These are phyloP conservation scores for Pemphigus obesinymphae DNA, from an alignment of 1,140 invertebrate genomes.

Conservation along the genomic window DNA sequence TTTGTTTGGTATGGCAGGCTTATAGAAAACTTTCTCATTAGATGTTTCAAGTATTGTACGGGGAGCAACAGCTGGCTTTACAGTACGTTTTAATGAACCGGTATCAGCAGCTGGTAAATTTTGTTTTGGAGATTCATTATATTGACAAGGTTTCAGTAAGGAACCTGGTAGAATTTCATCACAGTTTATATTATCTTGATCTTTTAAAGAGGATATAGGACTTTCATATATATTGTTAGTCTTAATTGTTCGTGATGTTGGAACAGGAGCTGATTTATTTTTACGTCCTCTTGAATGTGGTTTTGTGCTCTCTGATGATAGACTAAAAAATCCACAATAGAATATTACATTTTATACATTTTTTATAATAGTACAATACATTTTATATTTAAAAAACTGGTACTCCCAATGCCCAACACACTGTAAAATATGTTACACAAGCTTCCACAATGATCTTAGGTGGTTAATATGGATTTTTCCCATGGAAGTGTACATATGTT, in stretches of 20 bases:
- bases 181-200: slow-evolving; percentile 18
- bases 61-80: slow-evolving; percentile 45
- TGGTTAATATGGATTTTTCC: too few species aligned
- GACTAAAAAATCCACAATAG: slow-evolving; percentile 51
- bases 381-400: too few species aligned
- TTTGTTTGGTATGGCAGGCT: slow-evolving; percentile 67
- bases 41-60: slow-evolving; percentile 43
- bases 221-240: slow-evolving; percentile 9
- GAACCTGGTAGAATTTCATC: slow-evolving; percentile 15
- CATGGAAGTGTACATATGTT: too few species aligned
- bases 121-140: slow-evolving; percentile 4
- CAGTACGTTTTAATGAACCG: slow-evolving; percentile 29
- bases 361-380: neutral
- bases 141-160: slow-evolving; percentile 8
- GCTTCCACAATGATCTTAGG: too few species aligned
- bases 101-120: slow-evolving; percentile 3
- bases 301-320: slow-evolving; percentile 66
- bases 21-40: slow-evolving; percentile 47
- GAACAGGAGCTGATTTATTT: slow-evolving; percentile 65
- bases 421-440: too few species aligned
- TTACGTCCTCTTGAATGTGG: slow-evolving; percentile 63
- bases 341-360: neutral
- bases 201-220: neutral
- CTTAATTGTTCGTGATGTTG: slow-evolving; percentile 52
- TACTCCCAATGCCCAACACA: too few species aligned